Evolutionary conservation across 2,113 vertebrate species (phyloP), one percentile per base, ranked within the genome.

Genomic region (Dicentrarchus labrax): DNA sequence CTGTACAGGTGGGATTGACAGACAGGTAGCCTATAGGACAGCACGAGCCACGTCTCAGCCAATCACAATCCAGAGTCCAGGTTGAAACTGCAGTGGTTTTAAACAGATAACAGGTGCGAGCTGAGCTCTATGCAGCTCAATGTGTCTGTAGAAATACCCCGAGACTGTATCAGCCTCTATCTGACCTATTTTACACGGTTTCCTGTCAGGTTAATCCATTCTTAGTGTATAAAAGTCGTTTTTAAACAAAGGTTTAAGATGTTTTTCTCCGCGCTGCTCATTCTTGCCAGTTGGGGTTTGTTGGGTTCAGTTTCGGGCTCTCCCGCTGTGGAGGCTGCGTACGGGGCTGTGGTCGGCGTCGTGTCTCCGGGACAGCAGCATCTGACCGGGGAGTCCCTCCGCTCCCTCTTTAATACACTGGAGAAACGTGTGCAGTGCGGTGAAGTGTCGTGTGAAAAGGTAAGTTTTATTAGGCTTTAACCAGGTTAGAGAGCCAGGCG

Each of bases 391-490:
- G 80, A 89, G 5, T 90, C 91, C 2, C 82, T 95, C 30, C 88
- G 70, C 84, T 61, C 86, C 38, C 85, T 95, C 88, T 94, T 95
- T 91, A 93, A 84, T 83, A 91, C 79, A 24, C 88, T 96, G 84
- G 86, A 95, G 95, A 88, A 94, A 5, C 95, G 95, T 96, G 95
- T 96, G 95, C 95, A 96, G 56, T 95, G 95, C 73, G 76, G 77
- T 10, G 91, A 57, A 56, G 95, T 95, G 95, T 74, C 95, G 95
- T 96, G 95, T 96, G 95, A 59, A 96, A 96, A 96, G 94, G 95
- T 96, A 76, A 57, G 88, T 85, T 94, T 90, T 92, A 93, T 94
- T 86, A 67, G 72, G 54, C 54, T 30, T 64, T 12, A 43, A 67
- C 36, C 80, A 61, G 74, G 16, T 39, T 0, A 1, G 9, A 50